Base-by-base conservation (phyloP, 1,140 invertebrate species). In the Calliopsis andreniformis region DNA sequence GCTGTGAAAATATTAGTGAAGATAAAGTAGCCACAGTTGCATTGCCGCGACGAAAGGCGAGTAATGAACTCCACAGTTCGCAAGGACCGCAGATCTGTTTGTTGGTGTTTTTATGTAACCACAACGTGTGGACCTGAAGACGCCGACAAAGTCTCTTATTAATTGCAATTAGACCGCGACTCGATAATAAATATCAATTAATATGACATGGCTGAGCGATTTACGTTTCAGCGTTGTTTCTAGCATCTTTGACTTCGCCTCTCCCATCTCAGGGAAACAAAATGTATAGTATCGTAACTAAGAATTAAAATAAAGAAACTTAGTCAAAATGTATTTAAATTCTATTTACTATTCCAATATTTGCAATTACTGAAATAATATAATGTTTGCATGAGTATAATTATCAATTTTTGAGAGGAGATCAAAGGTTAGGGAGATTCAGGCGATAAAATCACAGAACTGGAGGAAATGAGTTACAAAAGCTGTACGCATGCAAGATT, bases 111-210 rank as follows among this genome's bases (percentile, higher is more conserved):
- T 89, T 84, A 84, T 81, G 78, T 83, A 87, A 91, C 91, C 90
- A 79, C 90, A 92, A 90, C 85, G 84, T 86, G 82, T 83, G 83
- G 73, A 47, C 85, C 56, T 76, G 53, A 83, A 73, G 76, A 72
- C 80, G 87, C 90, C 90, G 90, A 91, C 90, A 91, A 92, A 92
- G 89, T 90, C 87, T 88, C 87, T 77, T 91, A 90, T 91, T 91
- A 90, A 89, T 90, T 88, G 89, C 87, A 89, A 91, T 89, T 89
- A 88, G 83, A 86, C 84, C 84, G 79, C 77, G 67, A 59, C 71
- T 80, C 82, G 83, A 88, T 87, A 87, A 87, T 91, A 91, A 90
- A 89, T 91, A 91, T 91, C 90, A 91, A 91, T 92, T 90, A 88
- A 87, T 87, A 66, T 79, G 78, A 84, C 86, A 81, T 78, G 59